A percentile compares a stretch with the other conserved stretches of the same genome.
phyloP scores from a whole-genome alignment of 92 coral and sea anemone genomes.

The Porites rus region DNA sequence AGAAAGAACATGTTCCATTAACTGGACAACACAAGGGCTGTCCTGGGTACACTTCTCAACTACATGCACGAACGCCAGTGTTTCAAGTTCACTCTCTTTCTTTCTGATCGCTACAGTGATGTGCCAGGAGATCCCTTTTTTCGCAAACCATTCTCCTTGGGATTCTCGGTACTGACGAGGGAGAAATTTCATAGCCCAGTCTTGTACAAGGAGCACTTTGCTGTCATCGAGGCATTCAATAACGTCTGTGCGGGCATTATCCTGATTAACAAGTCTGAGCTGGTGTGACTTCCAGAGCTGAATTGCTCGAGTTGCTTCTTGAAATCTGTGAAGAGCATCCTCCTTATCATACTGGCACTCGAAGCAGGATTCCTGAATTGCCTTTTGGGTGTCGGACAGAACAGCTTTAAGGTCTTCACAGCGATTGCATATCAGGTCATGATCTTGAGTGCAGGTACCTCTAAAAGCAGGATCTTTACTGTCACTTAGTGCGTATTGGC shows the following conservation, averaged over 20 bases:
- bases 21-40: conserved; percentile 40
- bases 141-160: conserved; percentile 70
- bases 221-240: conserved; percentile 30
- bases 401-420: conserved; percentile 32
- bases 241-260: conserved; percentile 40
- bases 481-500: conserved; percentile 54
- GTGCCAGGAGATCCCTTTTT: conserved; percentile 70
- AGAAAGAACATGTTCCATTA: conserved; percentile 52
- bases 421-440: conserved; percentile 29
- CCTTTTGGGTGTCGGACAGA: conserved; percentile 6
- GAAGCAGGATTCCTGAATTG: not conserved
- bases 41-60: conserved; percentile 57
- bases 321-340: not conserved
- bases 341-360: conserved; percentile 12
- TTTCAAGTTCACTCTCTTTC: conserved; percentile 34
- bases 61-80: conserved; percentile 61
- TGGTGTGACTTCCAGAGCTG: conserved; percentile 41
- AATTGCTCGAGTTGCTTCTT: conserved; percentile 13
- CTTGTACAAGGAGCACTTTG: conserved; percentile 43
- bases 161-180: conserved; percentile 56
- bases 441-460: conserved; percentile 32
- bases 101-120: conserved; percentile 51
- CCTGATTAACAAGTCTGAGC: conserved; percentile 38
- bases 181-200: conserved; percentile 74
- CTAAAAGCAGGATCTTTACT: conserved; percentile 12